Evolutionary conservation across 2,797 vertebrate genomes (phyloP), one percentile per base, ranked within the genome.

Genomic region (Aldrovandia affinis): DNA sequence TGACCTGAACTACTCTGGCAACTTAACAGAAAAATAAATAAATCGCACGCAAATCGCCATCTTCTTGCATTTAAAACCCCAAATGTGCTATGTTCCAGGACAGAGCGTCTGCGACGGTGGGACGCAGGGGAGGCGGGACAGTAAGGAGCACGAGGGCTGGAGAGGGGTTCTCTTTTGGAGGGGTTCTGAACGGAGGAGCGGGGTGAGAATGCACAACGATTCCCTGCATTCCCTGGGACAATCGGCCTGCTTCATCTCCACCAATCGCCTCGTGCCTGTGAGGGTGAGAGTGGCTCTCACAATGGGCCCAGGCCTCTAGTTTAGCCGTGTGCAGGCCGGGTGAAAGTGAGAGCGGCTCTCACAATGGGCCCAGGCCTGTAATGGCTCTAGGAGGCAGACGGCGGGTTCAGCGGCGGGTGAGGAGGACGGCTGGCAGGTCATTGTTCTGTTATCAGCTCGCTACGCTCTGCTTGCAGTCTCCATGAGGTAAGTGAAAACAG

Each of bases 371-470:
- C 6, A 14, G 63, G 8, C 63, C 63, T 28, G 63, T 15, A 3
- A 15, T 57, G 59, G 59, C n/a, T n/a, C n/a, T n/a, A n/a, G n/a
- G n/a, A n/a, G 28, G 59, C 59, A 10, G 70, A 54, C 73, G 20
- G 28, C 42, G 82, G 68, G 83, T 81, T 85, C 84, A 85, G 70
- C 10, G 28, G 55, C 5, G 52, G 78, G 78, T 84, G 79, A 84
- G 30, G 79, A 84, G 30, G 63, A 50, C 36, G n/a, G 65, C 25
- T 14, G 54, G 61, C 79, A n/a, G 87, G 85, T 87, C 83, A 89
- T 86, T 87, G 86, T 87, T 89, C 83, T 86, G 86, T 89, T 90
- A 89, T 91, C 89, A 89, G 88, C 63, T 65, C 83, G 83, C 70
- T 81, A 39, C 50, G 79, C 86, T 85, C 81, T 12, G 84, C 86